Evolutionary conservation across 2,113 vertebrate species (phyloP), one percentile per base, ranked within the genome.

Genomic region (Hippopotamus amphibius): DNA sequence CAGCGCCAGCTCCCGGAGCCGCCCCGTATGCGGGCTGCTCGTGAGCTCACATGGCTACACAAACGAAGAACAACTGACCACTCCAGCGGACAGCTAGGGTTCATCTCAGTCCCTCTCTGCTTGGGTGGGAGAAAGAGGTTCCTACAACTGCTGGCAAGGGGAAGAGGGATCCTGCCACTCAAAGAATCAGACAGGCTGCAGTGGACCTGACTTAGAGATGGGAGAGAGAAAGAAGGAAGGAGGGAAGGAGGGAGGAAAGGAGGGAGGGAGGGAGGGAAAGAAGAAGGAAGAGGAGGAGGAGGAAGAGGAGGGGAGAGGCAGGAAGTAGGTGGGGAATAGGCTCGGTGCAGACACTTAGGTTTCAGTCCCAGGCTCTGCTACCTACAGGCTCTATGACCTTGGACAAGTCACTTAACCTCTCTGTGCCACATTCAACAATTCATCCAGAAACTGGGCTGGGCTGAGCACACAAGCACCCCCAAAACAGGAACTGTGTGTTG

Each of bases 21-120:
- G 96, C 98, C 99, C 99, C 99, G 99, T 98, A 99, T 99, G 99
- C 98, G 94, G 98, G 98, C 80, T 95, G 98, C 98, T 98, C 97
- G 98, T 98, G 98, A 97, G 98, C 98, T 98, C 98, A 98, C 98
- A 98, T 97, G 98, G 98, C 99, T 98, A 98, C 99, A 98, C 99
- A 98, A 97, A 98, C 96, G 97, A 97, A 98, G 99, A 98, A 98
- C 97, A 98, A 99, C 97, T 97, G 98, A 98, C 98, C 84, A 97
- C 97, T 98, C 98, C 98, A 93, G 96, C 72, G 95, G 97, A 96
- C 98, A 97, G 80, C 96, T 71, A 96, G 97, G 97, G 97, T 89
- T 97, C 97, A 81, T 93, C 95, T 86, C 63, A 50, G 97, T 81
- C 74, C 4, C 97, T 96, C 97, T 98, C 97, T 96, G 97, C 97